A percentile compares a stretch with the other conserved stretches of the same genome.
These are phyloP conservation scores for Paracentrotus lividus DNA, from an alignment of 53 echinoderm and acorn worm genomes.

Conservation along the genomic window DNA sequence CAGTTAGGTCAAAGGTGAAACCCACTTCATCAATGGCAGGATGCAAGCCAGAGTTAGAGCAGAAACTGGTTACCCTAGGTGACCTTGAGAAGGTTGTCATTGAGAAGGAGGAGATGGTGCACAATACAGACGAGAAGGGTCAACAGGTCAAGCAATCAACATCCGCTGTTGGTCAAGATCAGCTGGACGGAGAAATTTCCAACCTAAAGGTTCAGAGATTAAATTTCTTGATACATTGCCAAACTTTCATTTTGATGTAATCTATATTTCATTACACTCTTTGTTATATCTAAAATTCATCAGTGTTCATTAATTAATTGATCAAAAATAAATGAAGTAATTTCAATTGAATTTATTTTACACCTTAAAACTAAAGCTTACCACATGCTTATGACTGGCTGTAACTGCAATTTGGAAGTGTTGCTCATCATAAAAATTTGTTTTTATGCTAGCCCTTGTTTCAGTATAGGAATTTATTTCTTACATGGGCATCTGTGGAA, in stretches of 20 bases:
- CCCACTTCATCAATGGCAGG: constrained; percentile 42
- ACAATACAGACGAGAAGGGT: constrained; percentile 58
- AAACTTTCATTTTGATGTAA: background rate
- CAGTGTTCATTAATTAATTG: no score
- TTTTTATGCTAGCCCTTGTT: no score
- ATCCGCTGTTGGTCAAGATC: constrained; percentile 72
- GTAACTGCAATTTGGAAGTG: no score
- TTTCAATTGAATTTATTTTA: no score
- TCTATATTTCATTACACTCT: no score
- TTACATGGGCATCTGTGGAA: no score
- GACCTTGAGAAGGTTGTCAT: constrained; percentile 47
- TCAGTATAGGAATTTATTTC: no score
- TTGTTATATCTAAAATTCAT: no score
- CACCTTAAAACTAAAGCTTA: no score
- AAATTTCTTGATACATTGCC: background rate
- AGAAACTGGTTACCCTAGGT: constrained; percentile 71
- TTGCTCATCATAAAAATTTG: no score
- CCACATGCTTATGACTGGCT: no score
- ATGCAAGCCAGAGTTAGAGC: constrained; percentile 66
- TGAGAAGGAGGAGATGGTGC: constrained; percentile 55
- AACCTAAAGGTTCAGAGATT: constrained; percentile 59
- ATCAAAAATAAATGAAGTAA: no score
- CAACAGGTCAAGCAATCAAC: constrained; percentile 72
- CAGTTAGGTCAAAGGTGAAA: constrained; percentile 59
- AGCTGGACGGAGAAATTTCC: constrained; percentile 58